phyloP scores from a whole-genome alignment of 2,888 invertebrate species.

The Aricia artaxerxes region DNA sequence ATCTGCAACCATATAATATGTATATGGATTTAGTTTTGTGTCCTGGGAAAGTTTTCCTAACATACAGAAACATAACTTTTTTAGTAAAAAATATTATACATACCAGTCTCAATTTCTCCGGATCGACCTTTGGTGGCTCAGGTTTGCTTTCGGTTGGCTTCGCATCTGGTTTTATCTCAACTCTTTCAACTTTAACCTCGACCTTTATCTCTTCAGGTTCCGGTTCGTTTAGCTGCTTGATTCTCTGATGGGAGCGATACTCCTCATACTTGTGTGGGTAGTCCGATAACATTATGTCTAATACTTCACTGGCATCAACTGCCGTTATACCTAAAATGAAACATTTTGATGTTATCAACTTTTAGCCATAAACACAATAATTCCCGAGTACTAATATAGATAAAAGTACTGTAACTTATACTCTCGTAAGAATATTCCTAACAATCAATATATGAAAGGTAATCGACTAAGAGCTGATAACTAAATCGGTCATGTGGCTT shows the following conservation, averaged over 20 bases:
- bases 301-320: constrained; percentile 93
- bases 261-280: constrained; percentile 97
- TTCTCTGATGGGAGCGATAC: constrained; percentile 86
- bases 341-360: neutral
- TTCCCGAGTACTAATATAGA: too few relatives aligned
- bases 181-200: constrained; percentile 47
- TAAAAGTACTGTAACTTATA: too few relatives aligned
- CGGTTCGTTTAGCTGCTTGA: constrained; percentile 64
- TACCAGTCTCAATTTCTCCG: constrained; percentile 71
- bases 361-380: too few relatives aligned
- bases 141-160: constrained; percentile 57
- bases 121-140: constrained; percentile 58
- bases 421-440: too few relatives aligned
- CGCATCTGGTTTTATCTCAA: constrained; percentile 53
- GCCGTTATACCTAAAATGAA: constrained; percentile 87
- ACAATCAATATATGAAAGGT: too few relatives aligned
- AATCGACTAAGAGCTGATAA: too few relatives aligned
- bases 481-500: too few relatives aligned
- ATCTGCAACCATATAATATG: too few relatives aligned
- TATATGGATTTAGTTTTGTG: too few relatives aligned
- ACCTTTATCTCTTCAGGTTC: constrained; percentile 41
- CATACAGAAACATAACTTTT: neutral
- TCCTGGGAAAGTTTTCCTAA: too few relatives aligned
- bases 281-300: constrained; percentile 97
- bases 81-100: neutral